Base-by-base conservation (phyloP, 2,888 invertebrate species). In the Microctonus brassicae region DNA sequence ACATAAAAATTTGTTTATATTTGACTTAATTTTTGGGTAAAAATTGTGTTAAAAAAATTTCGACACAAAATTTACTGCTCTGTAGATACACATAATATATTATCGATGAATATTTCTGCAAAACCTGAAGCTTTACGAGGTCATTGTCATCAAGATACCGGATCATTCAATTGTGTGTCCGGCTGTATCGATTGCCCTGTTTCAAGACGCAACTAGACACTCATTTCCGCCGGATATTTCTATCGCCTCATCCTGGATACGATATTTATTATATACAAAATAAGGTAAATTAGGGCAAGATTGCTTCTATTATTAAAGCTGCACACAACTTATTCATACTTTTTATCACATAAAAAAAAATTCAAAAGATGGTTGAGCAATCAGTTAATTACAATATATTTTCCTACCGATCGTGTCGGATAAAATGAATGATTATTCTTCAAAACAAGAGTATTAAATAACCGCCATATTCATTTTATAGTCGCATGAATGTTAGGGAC, bases 371-470 rank as follows among this genome's bases (percentile, higher is more conserved):
- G 13, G 11, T 63, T 63, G 63, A 26, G 47, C 24, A 63, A 47
- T 63, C 47, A 10, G 39, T n/a, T 24, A 39, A 47, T 63, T 63
- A 63, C n/a, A 26, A n/a, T n/a, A 63, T 22, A 63, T 42, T 47
- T 26, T 63, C 10, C 24, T 47, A 47, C n/a, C 26, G 63, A 63
- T 47, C 42, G 63, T 63, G 47, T 29, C 6, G 63, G 47, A 63
- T 63, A 63, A 42, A 47, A 26, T 17, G 24, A n/a, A 22, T 42
- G 26, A 63, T 61, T 61, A 61, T 34, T 36, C 22, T 22, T 2
- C 47, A 26, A 26, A 63, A 29, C 47, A 47, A 26, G 29, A 24
- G 63, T 63, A 63, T 63, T 63, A 26, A 63, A 47, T 63, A 47
- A 47, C 29, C 11, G n/a, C 22, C 13, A 61, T 61, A 34, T 6